Evolutionary conservation across 1,140 invertebrate genomes (phyloP), one percentile per base, ranked within the genome.

Genomic region (Luehdorfia chinensis): DNA sequence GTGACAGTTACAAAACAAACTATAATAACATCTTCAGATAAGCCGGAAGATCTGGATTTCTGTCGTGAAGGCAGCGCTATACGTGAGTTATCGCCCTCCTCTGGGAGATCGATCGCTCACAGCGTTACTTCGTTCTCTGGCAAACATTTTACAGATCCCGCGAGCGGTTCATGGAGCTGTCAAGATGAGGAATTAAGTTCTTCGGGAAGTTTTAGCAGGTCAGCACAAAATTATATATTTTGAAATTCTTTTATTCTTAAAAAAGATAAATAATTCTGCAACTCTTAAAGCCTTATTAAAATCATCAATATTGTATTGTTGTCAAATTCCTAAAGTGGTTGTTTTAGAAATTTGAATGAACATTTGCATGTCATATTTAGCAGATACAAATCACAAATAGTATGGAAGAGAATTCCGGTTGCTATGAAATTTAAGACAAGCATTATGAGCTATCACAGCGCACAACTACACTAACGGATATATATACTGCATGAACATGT

Each of bases 91-190:
- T 88, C 87, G 44, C 87, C 87, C 53, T 85, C 84, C 53, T 87
- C 85, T 0, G 85, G 79, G 58, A 87, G 75, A 66, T 87, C 85
- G 58, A 58, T 81, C 39, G 77, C 84, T 75, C 84, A 87, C 47
- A 86, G 81, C 41, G 74, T 84, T 55, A 73, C 73, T 32, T 73
- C 71, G 4, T 66, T 80, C 37, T 80, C 81, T 47, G 81, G 85
- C 71, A 88, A 87, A 87, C 78, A 78, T 50, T 87, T 88, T 74
- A 87, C 85, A 87, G 87, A 88, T 87, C 87, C 87, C 49, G 84
- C 87, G 12, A 88, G 87, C 53, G 87, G 87, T 27, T 88, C 87
- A 5, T 88, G 85, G 87, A 88, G 87, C 37, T 84, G 84, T 14
- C 84, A 87, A 45, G 87, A 88, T 36, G 87, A 88, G 59, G 87